Evolutionary conservation across 2,797 vertebrate genomes (phyloP).

Genomic region (Lutjanus campechanus): DNA sequence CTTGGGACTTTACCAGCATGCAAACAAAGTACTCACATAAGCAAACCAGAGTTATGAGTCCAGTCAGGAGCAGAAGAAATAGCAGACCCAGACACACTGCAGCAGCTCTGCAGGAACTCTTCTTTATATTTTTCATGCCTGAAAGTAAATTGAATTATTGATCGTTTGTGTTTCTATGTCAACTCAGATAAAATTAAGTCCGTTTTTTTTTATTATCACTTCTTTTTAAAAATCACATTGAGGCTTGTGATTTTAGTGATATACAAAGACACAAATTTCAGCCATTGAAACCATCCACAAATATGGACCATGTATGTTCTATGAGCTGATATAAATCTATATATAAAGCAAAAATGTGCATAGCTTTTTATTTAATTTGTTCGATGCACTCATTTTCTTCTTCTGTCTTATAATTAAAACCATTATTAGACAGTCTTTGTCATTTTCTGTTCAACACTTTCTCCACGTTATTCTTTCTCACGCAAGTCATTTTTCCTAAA

Average conservation of each 20-base stretch:
- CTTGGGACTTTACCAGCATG: neutral
- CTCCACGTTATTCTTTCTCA: neutral
- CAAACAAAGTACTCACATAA: slow-evolving; percentile 5
- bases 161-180: neutral
- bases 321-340: neutral
- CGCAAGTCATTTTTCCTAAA: neutral
- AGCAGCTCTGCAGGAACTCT: neutral
- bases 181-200: neutral
- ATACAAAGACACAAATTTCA: neutral
- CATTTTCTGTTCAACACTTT: neutral
- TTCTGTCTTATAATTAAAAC: neutral
- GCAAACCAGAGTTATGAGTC: neutral
- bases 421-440: neutral
- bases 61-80: slow-evolving; percentile 9
- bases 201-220: neutral
- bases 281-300: neutral
- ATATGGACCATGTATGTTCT: neutral
- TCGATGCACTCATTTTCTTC: neutral
- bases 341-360: neutral
- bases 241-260: neutral
- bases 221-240: neutral
- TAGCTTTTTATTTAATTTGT: neutral
- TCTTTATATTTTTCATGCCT: neutral
- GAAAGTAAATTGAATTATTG: neutral
- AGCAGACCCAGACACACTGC: slow-evolving; percentile 8